phyloP scores from a whole-genome alignment of 2,797 vertebrate species.

The Ceyx erithaca region DNA sequence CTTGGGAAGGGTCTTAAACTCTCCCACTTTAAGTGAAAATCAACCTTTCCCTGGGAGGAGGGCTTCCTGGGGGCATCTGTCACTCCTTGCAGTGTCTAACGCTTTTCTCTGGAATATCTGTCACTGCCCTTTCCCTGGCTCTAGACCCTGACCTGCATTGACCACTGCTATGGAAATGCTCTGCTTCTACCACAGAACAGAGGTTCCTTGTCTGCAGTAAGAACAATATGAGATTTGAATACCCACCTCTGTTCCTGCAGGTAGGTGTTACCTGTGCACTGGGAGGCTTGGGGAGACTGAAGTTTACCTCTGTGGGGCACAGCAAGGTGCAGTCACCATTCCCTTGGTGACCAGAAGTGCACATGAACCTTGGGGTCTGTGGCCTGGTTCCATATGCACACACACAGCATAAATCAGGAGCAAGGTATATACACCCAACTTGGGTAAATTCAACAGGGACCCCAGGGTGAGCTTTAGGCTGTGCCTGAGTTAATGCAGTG shows the following conservation, averaged over 20 bases:
- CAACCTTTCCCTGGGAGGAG: background rate
- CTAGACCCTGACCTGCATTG: background rate
- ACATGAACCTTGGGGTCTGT: accelerated
- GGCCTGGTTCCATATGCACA: accelerated
- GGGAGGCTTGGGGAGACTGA: background rate
- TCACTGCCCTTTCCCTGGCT: background rate
- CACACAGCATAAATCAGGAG: background rate
- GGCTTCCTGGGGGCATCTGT: accelerated
- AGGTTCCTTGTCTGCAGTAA: background rate
- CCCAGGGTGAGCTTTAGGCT: background rate
- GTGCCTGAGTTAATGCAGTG: background rate
- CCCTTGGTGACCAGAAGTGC: background rate
- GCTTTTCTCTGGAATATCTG: background rate
- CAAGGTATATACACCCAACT: no score
- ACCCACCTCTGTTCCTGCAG: background rate
- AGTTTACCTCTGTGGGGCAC: background rate
- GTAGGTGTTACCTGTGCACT: background rate
- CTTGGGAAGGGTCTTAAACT: background rate
- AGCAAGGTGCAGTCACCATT: background rate
- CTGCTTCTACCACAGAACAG: background rate
- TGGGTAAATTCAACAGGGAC: background rate
- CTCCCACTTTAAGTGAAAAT: background rate
- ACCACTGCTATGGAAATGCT: background rate
- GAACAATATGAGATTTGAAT: background rate
- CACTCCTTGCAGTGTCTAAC: no score